Conservation (phyloP, 1,140 invertebrate species). For the Rhizoglyphus robini region DNA sequence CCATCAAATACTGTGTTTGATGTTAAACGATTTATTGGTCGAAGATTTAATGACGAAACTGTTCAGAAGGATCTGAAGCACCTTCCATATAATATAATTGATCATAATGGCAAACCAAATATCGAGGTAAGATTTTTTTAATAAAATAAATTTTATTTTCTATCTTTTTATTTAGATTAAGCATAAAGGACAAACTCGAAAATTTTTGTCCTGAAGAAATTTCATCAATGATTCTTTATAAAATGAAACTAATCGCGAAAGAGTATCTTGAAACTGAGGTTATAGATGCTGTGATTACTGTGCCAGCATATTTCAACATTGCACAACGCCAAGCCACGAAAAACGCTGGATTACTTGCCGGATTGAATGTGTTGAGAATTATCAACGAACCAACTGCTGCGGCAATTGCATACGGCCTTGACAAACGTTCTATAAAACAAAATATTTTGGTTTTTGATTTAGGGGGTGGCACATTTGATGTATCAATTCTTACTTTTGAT, state of each 20-base stretch:
- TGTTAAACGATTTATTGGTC: too few species aligned
- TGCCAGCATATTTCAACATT: slow-evolving; percentile 38
- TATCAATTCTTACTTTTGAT: slow-evolving; percentile 20
- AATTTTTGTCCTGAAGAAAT: slow-evolving; percentile 33
- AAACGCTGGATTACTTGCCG: slow-evolving; percentile 23
- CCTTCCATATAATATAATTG: slow-evolving; percentile 31
- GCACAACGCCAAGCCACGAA: slow-evolving; percentile 30
- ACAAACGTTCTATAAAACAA: slow-evolving; percentile 31
- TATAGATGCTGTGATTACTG: slow-evolving; percentile 36
- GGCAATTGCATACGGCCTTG: slow-evolving; percentile 23
- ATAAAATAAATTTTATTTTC: too few species aligned
- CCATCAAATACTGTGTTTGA: slow-evolving; percentile 89
- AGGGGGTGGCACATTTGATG: slow-evolving; percentile 27
- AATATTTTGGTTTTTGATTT: slow-evolving; percentile 26
- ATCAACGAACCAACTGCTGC: too few species aligned
- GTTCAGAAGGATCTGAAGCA: slow-evolving; percentile 35
- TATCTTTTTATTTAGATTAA: slow-evolving; percentile 30
- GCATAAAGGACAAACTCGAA: slow-evolving; percentile 29
- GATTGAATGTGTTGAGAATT: too few species aligned
- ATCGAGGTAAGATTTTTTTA: too few species aligned
- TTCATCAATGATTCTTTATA: slow-evolving; percentile 32
- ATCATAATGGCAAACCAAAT: slow-evolving; percentile 32
- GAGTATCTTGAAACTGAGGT: slow-evolving; percentile 21
- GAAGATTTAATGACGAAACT: slow-evolving; percentile 34
- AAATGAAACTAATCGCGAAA: slow-evolving; percentile 34